phyloP scores from a whole-genome alignment of 1,140 invertebrate genomes.

The Chironomus tepperi region DNA sequence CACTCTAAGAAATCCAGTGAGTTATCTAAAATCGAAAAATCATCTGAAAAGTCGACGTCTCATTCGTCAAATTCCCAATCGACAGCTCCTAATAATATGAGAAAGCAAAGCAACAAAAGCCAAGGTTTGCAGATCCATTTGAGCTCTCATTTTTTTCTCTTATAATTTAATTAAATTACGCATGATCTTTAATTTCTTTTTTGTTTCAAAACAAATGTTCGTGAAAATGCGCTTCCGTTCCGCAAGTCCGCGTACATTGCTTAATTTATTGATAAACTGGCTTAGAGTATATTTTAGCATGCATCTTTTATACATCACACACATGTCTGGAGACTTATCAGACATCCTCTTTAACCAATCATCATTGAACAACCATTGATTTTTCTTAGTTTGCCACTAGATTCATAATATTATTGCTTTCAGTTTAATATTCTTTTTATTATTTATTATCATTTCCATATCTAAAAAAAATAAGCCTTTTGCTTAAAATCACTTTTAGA shows the following conservation, averaged over 20 bases:
- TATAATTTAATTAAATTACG: too few relatives aligned
- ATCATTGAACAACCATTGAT: not conserved
- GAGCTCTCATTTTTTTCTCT: constrained; percentile 18
- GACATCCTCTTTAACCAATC: too few relatives aligned
- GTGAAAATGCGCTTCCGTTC: too few relatives aligned
- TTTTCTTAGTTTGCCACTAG: constrained; percentile 18
- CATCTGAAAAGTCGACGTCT: constrained; percentile 33
- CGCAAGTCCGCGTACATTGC: too few relatives aligned
- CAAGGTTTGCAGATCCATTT: constrained; percentile 56
- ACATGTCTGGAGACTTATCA: too few relatives aligned
- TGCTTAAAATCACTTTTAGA: not conserved
- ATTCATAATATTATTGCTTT: too few relatives aligned
- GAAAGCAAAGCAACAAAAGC: constrained; percentile 45
- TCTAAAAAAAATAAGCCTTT: not conserved
- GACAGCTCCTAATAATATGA: constrained; percentile 38
- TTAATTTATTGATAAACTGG: too few relatives aligned
- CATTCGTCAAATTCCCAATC: constrained; percentile 37
- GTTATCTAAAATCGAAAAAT: constrained; percentile 50
- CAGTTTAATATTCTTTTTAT: not conserved
- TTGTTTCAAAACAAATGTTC: too few relatives aligned
- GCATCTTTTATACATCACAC: too few relatives aligned
- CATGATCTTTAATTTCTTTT: too few relatives aligned
- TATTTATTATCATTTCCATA: not conserved
- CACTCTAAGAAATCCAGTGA: constrained; percentile 64
- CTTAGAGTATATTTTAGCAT: too few relatives aligned